Base-by-base conservation (phyloP, 1,140 invertebrate genomes). In the Wiebesia pumilae region DNA sequence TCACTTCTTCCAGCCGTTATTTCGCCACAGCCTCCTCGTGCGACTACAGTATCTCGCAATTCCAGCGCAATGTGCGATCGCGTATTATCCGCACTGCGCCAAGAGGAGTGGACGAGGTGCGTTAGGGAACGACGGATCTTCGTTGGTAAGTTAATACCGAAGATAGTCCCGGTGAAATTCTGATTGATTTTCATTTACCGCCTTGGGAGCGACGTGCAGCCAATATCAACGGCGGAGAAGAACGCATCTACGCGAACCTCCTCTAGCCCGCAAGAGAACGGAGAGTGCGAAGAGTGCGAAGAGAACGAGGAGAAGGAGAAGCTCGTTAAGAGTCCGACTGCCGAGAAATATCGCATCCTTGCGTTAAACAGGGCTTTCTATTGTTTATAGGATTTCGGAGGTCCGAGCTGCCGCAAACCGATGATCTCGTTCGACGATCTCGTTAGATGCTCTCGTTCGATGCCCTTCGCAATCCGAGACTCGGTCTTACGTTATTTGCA, bases 321-420 rank as follows among this genome's bases (percentile, higher is more conserved):
- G 38, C 71, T 75, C n/a, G 71, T 75, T 75, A 75, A 75, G 71
- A 43, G 21, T 75, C 71, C 0, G 71, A 6, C 21, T 27, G 27
- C 24, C 38, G n/a, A 75, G 71, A 75, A 43, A 43, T 75, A 75
- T 75, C 43, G n/a, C 71, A 43, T 40, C 38, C 71, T 43, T 43
- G 71, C 71, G 71, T 75, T 38, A 75, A 38, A 75, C 71, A n/a
- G 71, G 71, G 43, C 40, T 75, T 75, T 75, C 40, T 47, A 54
- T 79, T 58, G 77, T 79, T 79, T 62, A 24, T 62, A 62, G 47
- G 33, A 79, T 79, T 79, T 79, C 30, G 77, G n/a, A 33, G 43
- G 47, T 27, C 33, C 19, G 24, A 35, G 7, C 6, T 78, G 47
- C 47, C n/a, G 77, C 3, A 54, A 19, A 12, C 30, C 77, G 16